A percentile compares a stretch with the other conserved stretches of the same genome.
phyloP scores from a whole-genome alignment of 1,140 invertebrate genomes.

The Ectropis grisescens region DNA sequence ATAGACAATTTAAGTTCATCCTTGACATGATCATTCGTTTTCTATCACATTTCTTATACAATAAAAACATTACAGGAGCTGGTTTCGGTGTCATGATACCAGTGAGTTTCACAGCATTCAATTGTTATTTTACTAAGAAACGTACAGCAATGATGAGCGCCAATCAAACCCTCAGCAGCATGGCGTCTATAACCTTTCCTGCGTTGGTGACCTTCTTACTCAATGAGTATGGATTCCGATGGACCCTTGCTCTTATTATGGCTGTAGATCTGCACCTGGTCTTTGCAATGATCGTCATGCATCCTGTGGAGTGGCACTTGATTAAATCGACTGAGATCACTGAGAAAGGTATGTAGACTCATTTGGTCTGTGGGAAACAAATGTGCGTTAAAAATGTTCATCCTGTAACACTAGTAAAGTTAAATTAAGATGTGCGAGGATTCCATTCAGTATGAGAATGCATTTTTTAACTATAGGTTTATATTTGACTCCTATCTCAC shows the following conservation, averaged over 20 bases:
- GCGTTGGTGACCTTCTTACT: constrained; percentile 46
- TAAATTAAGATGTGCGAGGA: too few species aligned
- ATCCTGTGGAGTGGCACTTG: constrained; percentile 58
- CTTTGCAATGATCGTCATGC: constrained; percentile 59
- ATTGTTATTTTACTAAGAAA: constrained; percentile 53
- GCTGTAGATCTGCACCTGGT: constrained; percentile 52
- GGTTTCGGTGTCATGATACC: constrained; percentile 61
- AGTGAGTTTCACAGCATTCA: constrained; percentile 55
- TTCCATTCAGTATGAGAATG: too few species aligned
- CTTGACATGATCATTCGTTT: too few species aligned
- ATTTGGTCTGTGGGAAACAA: too few species aligned
- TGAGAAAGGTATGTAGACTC: constrained; percentile 5
- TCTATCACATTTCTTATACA: too few species aligned
- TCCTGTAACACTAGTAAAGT: too few species aligned
- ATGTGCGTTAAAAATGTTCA: too few species aligned
- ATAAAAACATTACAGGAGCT: too few species aligned
- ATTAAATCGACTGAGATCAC: constrained; percentile 13
- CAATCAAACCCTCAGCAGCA: constrained; percentile 54
- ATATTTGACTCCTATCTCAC: too few species aligned
- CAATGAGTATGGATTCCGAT: constrained; percentile 47
- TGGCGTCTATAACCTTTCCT: constrained; percentile 56
- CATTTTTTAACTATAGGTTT: too few species aligned
- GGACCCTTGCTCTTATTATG: constrained; percentile 51
- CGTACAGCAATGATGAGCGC: constrained; percentile 58
- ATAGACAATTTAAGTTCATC: too few species aligned